Evolutionary conservation across 2,797 vertebrate genomes (phyloP), one percentile per base, ranked within the genome.

Genomic region (Sitta carolinensis): DNA sequence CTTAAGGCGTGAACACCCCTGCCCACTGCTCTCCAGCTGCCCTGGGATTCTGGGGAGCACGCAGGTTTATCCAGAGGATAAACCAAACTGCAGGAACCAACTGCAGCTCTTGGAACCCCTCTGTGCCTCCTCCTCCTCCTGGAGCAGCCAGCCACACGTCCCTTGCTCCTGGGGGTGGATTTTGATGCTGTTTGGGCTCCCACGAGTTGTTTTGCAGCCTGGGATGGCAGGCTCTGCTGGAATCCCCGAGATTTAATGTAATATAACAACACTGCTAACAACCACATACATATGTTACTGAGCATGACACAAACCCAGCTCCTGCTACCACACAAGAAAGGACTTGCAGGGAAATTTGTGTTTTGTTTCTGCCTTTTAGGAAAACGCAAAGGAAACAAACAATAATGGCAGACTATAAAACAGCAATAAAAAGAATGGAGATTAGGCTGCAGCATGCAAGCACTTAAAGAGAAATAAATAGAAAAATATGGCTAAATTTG

Each of bases 401-500:
- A 63, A 25, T 91, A 77, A 84, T 18, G 61, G 69, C 18, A 92
- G 77, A 43, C 77, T 57, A 69, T 95, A 93, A 95, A 96, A 63
- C 29, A 42, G 83, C 83, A 94, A 82, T 93, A 92, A 94, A 94
- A 94, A 73, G 68, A 96, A 85, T 34, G 34, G 68, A 61, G 90
- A 93, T 93, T 92, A 94, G 92, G 63, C 45, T 75, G 80, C 88
- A 80, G 84, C 73, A 67, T 55, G 66, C 51, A 63, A 45, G 66
- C 83, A 54, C 74, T 95, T 92, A 81, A 83, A 89, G 92, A 73
- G 58, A 72, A 89, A 94, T 76, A 96, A 94, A 94, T 88, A 89
- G 73, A 36, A 77, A 92, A 92, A 89, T 57, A 88, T 30, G 45
- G 25, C 61, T 83, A 73, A 72, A 81, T 67, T 91, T 94, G 48